Base-by-base conservation (phyloP, 2,797 vertebrate genomes). In the Peromyscus eremicus region DNA sequence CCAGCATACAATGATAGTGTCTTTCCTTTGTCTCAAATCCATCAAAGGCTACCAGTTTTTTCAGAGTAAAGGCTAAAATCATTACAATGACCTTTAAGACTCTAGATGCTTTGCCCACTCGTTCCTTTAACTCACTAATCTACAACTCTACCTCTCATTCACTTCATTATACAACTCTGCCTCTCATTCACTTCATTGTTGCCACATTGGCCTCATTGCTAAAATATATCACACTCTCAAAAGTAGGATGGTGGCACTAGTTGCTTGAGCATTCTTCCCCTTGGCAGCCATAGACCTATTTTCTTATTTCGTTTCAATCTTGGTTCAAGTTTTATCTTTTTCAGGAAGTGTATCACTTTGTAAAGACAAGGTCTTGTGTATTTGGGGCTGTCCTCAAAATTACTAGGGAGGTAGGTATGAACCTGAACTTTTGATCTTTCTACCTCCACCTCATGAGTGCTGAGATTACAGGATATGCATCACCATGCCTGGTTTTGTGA, bases 31-130 rank as follows among this genome's bases (percentile, higher is more conserved):
- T 49, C 23, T 29, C 21, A 8, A 52, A 57, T 90, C 34, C 40
- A 68, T 40, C 43, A 60, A 89, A 34, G 27, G 13, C 25, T 91
- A 23, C 60, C 9, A 7, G 25, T 91, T 91, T 93, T 52, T 40
- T 76, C 82, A 84, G 13, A 92, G 27, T 79, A 89, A 94, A 76
- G 87, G 46, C 77, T 73, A 88, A 95, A 93, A 64, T 60, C 10
- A 73, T 89, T 80, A 37, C 11, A 92, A 81, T 64, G 13, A 21
- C 32, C 23, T 82, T 57, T n/a, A 87, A 90, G n/a, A 68, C 25
- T 57, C 11, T 90, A 76, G 12, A 60, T 79, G 62, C 27, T 89
- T 70, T 87, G 3, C 32, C 32, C 27, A 70, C 23, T 79, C 5
- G 73, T 32, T 34, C 37, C 93, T 93, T 89, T 75, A 95, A 49